Evolutionary conservation across 2,888 invertebrate genomes (phyloP).

Genomic region (Falcaria lacertinaria): DNA sequence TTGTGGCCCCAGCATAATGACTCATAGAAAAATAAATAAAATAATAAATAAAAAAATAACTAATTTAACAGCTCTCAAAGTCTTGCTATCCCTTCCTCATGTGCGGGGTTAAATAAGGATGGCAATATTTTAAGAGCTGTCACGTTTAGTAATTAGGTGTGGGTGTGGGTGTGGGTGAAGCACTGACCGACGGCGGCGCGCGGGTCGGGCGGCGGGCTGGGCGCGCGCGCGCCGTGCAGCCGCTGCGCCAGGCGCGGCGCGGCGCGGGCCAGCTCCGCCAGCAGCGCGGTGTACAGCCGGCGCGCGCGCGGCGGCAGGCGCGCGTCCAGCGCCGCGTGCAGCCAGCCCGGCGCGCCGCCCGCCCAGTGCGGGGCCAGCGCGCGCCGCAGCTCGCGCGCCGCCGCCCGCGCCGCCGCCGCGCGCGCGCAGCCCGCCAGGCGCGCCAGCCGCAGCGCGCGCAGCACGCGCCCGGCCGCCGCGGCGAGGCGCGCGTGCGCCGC

Average conservation of each 20-base stretch:
- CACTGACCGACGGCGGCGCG: slow-evolving; percentile 21
- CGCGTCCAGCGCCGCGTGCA: slow-evolving; percentile 15
- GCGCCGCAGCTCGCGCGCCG: slow-evolving; percentile 28
- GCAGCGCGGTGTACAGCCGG: slow-evolving; percentile 35
- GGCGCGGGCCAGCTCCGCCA: slow-evolving; percentile 27
- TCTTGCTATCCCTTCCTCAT: too few species aligned
- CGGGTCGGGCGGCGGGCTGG: slow-evolving; percentile 14
- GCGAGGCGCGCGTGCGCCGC: slow-evolving; percentile 39
- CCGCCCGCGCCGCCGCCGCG: slow-evolving; percentile 11
- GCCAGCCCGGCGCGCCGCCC: slow-evolving; percentile 13
- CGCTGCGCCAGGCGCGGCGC: slow-evolving; percentile 42
- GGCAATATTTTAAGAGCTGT: background rate
- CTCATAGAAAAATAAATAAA: too few species aligned
- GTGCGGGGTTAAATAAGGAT: background rate
- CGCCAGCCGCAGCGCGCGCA: slow-evolving; percentile 38
- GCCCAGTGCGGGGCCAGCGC: slow-evolving; percentile 35
- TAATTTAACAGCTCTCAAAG: too few species aligned
- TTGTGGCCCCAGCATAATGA: too few species aligned
- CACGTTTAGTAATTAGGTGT: too few species aligned
- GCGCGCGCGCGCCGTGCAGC: slow-evolving; percentile 18
- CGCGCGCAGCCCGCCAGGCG: slow-evolving; percentile 25
- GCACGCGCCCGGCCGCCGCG: slow-evolving; percentile 25
- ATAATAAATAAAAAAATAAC: too few species aligned
- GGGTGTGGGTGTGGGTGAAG: background rate
- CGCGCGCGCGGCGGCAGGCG: slow-evolving; percentile 20